Conservation (phyloP, 2,888 invertebrate species). For the Sinohyriopsis cumingii region DNA sequence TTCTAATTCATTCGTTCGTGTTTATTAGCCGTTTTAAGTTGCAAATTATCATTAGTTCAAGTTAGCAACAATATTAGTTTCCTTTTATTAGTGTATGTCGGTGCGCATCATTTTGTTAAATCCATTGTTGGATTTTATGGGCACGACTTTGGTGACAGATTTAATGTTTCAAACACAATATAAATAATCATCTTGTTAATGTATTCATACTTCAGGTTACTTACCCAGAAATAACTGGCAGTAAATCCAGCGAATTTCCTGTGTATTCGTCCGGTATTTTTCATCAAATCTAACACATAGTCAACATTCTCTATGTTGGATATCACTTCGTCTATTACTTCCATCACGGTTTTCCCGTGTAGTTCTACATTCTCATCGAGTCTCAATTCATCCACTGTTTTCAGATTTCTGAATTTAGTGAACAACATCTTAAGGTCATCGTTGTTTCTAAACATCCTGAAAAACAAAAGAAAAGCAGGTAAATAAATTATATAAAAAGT, state of each 20-base stretch:
- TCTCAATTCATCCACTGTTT: conserved; percentile 86
- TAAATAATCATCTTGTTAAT: no score
- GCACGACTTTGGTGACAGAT: no score
- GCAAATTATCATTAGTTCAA: no score
- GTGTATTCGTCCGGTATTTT: conserved; percentile 88
- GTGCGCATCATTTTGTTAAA: no score
- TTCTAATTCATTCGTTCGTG: no score
- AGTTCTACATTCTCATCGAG: conserved; percentile 87
- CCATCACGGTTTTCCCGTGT: conserved; percentile 91
- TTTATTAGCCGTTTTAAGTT: no score
- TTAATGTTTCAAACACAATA: no score
- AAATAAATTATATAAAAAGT: background rate
- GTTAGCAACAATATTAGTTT: no score
- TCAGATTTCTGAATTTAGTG: conserved; percentile 81
- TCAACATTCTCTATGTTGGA: conserved; percentile 89
- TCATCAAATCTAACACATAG: conserved; percentile 86
- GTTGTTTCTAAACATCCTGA: conserved; percentile 90
- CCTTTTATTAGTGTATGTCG: no score
- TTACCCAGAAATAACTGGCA: conserved; percentile 90
- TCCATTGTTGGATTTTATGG: no score
- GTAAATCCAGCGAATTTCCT: conserved; percentile 87
- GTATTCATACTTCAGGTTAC: conserved; percentile 10
- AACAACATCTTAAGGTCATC: conserved; percentile 79
- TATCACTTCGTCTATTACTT: conserved; percentile 90
- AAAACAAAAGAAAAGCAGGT: conserved; percentile 39